Percentiles rank a stretch among this genome's conserved stretches.
phyloP scores from a whole-genome alignment of 2,888 invertebrate species.

The Ametastegia equiseti region DNA sequence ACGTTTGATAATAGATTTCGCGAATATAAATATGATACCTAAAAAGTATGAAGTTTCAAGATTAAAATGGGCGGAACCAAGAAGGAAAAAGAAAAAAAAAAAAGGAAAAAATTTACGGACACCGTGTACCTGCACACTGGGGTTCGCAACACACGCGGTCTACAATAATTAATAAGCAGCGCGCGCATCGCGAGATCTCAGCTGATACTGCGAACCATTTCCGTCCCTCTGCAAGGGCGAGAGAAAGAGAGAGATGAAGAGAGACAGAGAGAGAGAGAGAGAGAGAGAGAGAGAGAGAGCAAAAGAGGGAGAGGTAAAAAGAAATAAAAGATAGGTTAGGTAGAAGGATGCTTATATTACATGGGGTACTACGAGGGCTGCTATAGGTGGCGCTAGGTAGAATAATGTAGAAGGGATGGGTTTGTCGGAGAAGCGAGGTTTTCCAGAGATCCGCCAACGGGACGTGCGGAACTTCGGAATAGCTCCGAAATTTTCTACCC shows the following conservation, averaged over 20 bases:
- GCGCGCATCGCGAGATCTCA: constrained; percentile 45
- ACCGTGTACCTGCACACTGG: constrained; percentile 11
- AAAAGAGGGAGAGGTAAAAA: background rate
- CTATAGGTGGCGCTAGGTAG: constrained; percentile 34
- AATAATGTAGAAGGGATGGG: constrained; percentile 28
- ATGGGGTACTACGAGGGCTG: background rate
- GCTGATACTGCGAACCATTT: constrained; percentile 47
- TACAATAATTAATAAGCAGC: constrained; percentile 49
- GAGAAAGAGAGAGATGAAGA: constrained; percentile 2
- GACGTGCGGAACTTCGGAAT: constrained; percentile 48
- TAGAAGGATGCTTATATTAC: constrained; percentile 27
- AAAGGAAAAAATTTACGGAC: background rate
- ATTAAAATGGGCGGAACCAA: background rate
- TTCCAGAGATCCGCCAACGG: constrained; percentile 24
- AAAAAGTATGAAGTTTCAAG: background rate
- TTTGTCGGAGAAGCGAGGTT: background rate
- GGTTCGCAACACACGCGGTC: constrained; percentile 20
- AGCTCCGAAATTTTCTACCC: constrained; percentile 35
- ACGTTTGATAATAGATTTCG: too few species aligned
- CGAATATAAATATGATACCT: too few species aligned
- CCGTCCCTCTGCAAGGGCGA: constrained; percentile 18
- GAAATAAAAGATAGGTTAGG: constrained; percentile 39
- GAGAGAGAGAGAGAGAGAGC: background rate
- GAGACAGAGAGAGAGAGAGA: background rate
- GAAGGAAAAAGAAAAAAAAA: background rate